Base-by-base conservation (phyloP, 2,888 invertebrate species). In the Dicroscelio sp. region DNA sequence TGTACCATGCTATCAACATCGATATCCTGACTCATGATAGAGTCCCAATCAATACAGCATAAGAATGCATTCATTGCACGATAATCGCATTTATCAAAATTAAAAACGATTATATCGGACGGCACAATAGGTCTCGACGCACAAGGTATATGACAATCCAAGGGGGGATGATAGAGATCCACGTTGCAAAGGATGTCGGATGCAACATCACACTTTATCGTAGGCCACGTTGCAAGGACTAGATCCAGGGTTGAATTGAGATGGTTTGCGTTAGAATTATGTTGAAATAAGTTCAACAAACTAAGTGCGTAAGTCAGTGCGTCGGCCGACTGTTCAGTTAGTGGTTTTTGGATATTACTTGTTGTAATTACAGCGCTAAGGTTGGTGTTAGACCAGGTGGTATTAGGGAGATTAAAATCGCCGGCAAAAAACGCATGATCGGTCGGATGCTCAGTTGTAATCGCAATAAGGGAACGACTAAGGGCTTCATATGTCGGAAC, bases 1-100 rank as follows among this genome's bases (percentile, higher is more conserved):
- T 27, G 10, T 1, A 79, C 60, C 2, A 14, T 23, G 4, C 23
- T 14, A 65, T 79, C 43, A 5, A 79, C 65, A 31, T 79, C 65
- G 0, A 5, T 23, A 31, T 35, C 58, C n/a, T n/a, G n/a, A 33
- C 4, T 20, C n/a, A 76, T 17, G 10, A 76, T 27, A 6, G n/a
- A 12, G 23, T 35, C 30, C 79, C 79, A 79, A 31, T 63, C 48
- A 79, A 79, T n/a, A 20, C 23, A 10, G 23, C 23, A n/a, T 23
- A 58, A 58, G 23, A 58, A 58, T 17, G 20, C 10, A 58, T n/a
- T 23, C 10, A 58, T 58, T 23, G 10, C n/a, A 10, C 10, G 10
- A 23, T 58, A 58, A 6, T 58, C 23, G 6, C 2, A 20, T n/a
- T 23, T 58, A 2, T 58, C 23, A 58, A n/a, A 58, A 58, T 58